Evolutionary conservation across 2,113 vertebrate genomes (phyloP).

Genomic region (Psophia crepitans): DNA sequence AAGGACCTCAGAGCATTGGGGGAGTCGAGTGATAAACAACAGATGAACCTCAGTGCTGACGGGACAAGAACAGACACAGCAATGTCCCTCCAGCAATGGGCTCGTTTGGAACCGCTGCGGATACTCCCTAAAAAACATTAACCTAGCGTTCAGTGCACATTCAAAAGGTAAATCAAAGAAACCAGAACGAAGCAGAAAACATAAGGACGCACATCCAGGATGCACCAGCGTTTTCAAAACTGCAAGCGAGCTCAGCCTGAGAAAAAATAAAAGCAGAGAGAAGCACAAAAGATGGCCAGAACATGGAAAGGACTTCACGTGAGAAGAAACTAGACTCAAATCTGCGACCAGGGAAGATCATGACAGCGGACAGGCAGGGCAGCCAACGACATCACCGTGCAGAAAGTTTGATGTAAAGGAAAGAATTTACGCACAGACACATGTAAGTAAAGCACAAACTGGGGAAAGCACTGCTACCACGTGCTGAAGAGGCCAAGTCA

Average conservation of each 20-base stretch:
- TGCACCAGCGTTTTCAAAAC: background rate
- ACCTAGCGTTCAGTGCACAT: background rate
- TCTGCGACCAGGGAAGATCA: background rate
- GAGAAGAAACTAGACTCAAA: background rate
- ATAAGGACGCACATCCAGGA: background rate
- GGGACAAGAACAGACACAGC: background rate
- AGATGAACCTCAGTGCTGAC: background rate
- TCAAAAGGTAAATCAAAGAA: background rate
- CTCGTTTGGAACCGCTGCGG: background rate
- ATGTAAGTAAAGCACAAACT: background rate
- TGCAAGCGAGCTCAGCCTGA: background rate
- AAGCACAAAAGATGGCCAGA: background rate
- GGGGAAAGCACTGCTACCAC: background rate
- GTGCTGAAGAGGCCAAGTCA: background rate
- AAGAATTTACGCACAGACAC: background rate
- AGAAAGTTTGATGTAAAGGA: background rate
- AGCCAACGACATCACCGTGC: background rate
- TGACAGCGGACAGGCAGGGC: background rate
- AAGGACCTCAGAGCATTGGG: background rate
- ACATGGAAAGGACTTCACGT: background rate
- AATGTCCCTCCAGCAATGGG: background rate
- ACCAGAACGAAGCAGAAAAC: background rate
- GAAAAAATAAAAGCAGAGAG: background rate
- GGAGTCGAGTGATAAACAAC: background rate
- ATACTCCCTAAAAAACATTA: background rate